phyloP scores from a whole-genome alignment of 2,797 vertebrate genomes.

The Periparus ater region DNA sequence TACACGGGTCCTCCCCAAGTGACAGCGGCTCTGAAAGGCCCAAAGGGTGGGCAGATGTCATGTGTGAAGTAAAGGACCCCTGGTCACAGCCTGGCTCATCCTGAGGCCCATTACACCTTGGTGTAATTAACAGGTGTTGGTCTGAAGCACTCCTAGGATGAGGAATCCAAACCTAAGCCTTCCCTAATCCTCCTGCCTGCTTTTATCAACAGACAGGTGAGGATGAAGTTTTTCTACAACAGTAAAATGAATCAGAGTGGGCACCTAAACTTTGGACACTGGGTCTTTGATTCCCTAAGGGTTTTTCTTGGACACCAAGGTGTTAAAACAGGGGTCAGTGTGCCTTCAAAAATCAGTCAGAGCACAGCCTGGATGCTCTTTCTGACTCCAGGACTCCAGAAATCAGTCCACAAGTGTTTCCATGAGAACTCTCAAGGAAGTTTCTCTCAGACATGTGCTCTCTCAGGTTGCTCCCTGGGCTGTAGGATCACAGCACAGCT shows the following conservation, averaged over 20 bases:
- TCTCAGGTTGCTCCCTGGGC: background rate
- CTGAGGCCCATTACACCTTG: background rate
- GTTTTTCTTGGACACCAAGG: background rate
- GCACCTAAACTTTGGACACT: background rate
- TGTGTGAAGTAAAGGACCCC: background rate
- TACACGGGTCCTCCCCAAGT: fast-evolving
- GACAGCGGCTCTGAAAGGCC: background rate
- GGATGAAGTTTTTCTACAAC: background rate
- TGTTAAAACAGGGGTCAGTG: background rate
- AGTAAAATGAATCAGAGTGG: background rate
- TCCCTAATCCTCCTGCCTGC: background rate
- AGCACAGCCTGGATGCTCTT: background rate
- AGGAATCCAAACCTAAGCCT: background rate
- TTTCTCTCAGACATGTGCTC: background rate
- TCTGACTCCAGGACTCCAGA: background rate
- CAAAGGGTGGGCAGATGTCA: fast-evolving
- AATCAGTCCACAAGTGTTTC: background rate
- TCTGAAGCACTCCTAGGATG: background rate
- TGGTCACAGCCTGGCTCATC: background rate
- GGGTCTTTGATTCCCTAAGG: fast-evolving
- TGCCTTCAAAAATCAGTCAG: background rate
- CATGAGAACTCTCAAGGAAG: no score
- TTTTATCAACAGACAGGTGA: background rate
- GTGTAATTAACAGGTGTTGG: background rate
- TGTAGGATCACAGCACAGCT: background rate